Evolutionary conservation across 2,888 invertebrate genomes (phyloP), one percentile per base, ranked within the genome.

Genomic region (Nomada lathburiana): DNA sequence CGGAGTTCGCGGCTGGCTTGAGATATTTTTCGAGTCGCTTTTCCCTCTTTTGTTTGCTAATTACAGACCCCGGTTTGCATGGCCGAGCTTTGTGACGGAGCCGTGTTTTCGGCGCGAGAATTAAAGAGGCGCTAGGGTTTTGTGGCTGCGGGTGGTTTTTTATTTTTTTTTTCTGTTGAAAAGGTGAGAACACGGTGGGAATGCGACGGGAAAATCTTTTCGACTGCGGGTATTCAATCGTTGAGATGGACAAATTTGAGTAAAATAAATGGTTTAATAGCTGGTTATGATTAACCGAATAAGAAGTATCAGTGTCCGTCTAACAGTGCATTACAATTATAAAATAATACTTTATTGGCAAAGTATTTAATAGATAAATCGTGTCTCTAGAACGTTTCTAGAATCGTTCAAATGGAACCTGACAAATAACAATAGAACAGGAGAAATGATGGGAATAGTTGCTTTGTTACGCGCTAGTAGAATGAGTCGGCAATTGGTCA

Each of bases 41-140:
- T 50, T 50, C 23, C 47, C 2, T 7, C 23, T 47, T 36, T 64
- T 23, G 44, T 64, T 64, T 64, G 47, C 23, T 64, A 64, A 64
- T 64, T 64, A 50, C 63, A 44, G 4, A 16, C 63, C 20, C 16
- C 7, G 65, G 52, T 52, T 67, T 20, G 52, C 29, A 7, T 20
- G 16, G 36, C 16, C 16, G 20, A 36, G 52, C 53, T 67, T 67
- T 53, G 36, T 16, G 16, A 29, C 16, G 59, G 59, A 29, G 7
- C 16, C 11, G 36, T 53, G 67, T 53, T 36, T 53, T 67, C 67
- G 36, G 29, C 13, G 16, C 23, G 7, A 3, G 53, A 29, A 67
- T 67, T 67, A 53, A 36, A 67, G 36, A 9, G 20, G 36, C 20
- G 20, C 29, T 20, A 16, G 16, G 29, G 20, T 36, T 67, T 42